Evolutionary conservation across 92 coral and sea anemone species (phyloP), one percentile per base, ranked within the genome.

Genomic region (Porites cylindrica): DNA sequence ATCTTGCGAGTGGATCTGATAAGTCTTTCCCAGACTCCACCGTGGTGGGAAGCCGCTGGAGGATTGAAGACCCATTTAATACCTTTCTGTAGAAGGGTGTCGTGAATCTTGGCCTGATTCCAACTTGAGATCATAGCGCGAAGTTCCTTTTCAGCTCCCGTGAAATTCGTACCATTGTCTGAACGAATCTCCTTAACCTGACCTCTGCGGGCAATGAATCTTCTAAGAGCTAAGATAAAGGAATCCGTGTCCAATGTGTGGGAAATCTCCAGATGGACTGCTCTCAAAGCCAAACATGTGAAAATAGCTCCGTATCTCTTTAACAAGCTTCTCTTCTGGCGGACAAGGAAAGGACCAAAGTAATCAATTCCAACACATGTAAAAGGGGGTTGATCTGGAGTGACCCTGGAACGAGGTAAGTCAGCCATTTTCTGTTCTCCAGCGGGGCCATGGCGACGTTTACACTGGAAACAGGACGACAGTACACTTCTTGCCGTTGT

Each of bases 161-260:
- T 26, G 32, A 26, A 26, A 26, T 26, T 26, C 32, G 32, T 26
- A 26, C 32, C 32, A 26, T 26, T 26, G 32, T 26, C 32, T 80
- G 65, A 24, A n/a, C n/a, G n/a, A n/a, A 83, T 83, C 61, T 67
- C 77, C 71, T 67, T 74, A 20, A 76, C 70, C 50, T 83, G 63
- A 21, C 87, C 87, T 24, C 87, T 32, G 12, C 87, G 47, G 21
- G 80, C 77, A 8, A 83, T 63, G 16, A 84, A 84, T 18, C 43
- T 38, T 84, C 88, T 59, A 5, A 62, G 60, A 5, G 81, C 81
- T 13, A 60, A 51, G 64, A 84, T 60, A 18, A 74, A 84, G n/a
- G 72, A 83, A 16, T 72, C 87, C 10, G 87, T 83, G 69, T 54
- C 71, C 71, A 83, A 60, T 7, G 87, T 56, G 66, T 83, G 87